A percentile compares a stretch with the other conserved stretches of the same genome.
phyloP scores from a whole-genome alignment of 2,113 vertebrate species.

The Triplophysa rosa region DNA sequence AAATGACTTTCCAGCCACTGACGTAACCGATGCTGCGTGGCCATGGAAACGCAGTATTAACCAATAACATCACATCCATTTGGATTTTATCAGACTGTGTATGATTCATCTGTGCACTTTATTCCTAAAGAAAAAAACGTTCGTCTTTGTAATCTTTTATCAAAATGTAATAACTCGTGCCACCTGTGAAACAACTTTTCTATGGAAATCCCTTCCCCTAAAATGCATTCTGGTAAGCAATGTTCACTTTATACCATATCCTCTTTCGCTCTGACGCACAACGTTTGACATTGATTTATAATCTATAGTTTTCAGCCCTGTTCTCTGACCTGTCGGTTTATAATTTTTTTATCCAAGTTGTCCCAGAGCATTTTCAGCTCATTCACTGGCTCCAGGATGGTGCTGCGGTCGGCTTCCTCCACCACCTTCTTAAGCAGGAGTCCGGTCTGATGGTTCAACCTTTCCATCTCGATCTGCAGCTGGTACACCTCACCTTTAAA shows the following conservation, averaged over 20 bases:
- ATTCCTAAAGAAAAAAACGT: neutral
- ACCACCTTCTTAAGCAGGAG: constrained; percentile 90
- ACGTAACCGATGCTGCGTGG: neutral
- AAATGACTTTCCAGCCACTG: neutral
- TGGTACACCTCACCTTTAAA: constrained; percentile 95
- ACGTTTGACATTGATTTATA: too few species aligned
- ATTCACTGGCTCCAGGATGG: constrained; percentile 89
- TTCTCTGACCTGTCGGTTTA: constrained; percentile 88
- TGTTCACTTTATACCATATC: too few species aligned
- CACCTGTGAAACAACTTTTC: too few species aligned
- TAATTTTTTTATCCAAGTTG: constrained; percentile 88
- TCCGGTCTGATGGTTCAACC: constrained; percentile 90
- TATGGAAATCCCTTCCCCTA: too few species aligned
- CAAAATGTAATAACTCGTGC: too few species aligned
- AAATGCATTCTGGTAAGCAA: too few species aligned
- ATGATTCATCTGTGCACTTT: neutral
- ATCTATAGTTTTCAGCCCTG: too few species aligned
- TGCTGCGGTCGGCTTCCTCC: constrained; percentile 82
- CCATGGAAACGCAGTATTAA: neutral
- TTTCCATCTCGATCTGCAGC: constrained; percentile 98
- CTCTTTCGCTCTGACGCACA: too few species aligned
- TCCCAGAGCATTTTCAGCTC: constrained; percentile 92
- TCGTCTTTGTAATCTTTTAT: too few species aligned
- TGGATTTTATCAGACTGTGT: neutral
- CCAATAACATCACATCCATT: neutral